Evolutionary conservation across 30 jellyfish, hydroid and myxozoan genomes (phyloP).

Genomic region (Hydractinia echinata): DNA sequence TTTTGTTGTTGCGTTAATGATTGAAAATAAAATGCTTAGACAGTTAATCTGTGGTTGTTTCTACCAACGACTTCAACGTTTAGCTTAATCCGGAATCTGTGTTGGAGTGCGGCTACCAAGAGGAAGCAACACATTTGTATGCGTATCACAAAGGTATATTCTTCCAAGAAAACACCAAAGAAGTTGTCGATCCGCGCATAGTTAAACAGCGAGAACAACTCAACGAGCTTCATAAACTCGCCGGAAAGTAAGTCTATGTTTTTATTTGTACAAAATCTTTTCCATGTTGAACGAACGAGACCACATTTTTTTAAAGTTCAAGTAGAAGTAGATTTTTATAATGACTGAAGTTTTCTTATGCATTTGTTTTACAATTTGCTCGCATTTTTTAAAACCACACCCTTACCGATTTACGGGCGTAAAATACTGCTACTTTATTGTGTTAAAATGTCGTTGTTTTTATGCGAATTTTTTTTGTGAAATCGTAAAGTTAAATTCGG

Average conservation of each 20-base stretch:
- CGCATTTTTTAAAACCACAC: background rate
- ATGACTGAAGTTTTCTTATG: background rate
- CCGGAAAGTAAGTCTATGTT: slow-evolving; percentile 60
- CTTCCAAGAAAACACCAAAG: slow-evolving; percentile 25
- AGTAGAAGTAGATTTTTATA: background rate
- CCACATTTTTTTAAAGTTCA: background rate
- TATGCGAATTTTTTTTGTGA: no score
- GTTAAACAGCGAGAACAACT: slow-evolving; percentile 25
- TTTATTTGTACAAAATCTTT: background rate
- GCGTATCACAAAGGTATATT: slow-evolving; percentile 70
- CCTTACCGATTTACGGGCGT: background rate
- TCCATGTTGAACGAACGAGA: background rate
- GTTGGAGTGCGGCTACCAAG: slow-evolving; percentile 44
- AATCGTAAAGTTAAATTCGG: no score
- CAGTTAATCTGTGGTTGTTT: background rate
- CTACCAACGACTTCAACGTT: background rate
- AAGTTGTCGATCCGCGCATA: slow-evolving; percentile 6
- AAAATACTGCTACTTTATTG: background rate
- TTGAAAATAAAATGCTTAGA: background rate
- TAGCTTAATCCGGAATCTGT: slow-evolving; percentile 35
- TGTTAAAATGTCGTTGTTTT: no score
- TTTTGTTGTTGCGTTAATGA: background rate
- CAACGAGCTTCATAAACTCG: slow-evolving; percentile 43
- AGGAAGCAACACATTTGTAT: slow-evolving; percentile 50
- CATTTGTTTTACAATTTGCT: background rate